A percentile compares a stretch with the other conserved stretches of the same genome.
Evolutionary conservation across 2,888 invertebrate species (phyloP).

Genomic region (Eulithis prunata): DNA sequence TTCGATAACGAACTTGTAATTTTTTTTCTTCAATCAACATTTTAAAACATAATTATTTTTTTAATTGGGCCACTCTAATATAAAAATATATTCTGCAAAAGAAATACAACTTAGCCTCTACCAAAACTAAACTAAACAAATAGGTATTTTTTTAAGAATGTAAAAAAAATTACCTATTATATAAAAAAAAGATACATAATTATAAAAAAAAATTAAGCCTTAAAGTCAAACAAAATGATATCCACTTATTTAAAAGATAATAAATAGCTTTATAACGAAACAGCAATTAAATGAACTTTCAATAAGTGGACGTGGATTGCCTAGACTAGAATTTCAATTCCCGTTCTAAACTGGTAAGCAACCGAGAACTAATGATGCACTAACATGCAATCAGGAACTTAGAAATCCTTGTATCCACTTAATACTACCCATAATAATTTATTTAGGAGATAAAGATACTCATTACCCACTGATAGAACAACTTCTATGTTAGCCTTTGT

Average conservation of each 20-base stretch:
- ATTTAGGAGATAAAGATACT: conserved; percentile 19
- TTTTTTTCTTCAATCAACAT: conserved; percentile 35
- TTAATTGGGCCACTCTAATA: background rate
- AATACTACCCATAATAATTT: conserved; percentile 15
- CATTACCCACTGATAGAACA: conserved; percentile 13
- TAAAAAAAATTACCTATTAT: too few relatives aligned
- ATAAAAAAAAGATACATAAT: too few relatives aligned
- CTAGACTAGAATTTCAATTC: conserved; percentile 66
- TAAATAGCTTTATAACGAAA: background rate
- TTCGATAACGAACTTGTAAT: conserved; percentile 35
- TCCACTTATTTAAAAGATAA: background rate
- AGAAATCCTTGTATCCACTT: conserved; percentile 17
- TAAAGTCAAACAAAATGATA: background rate
- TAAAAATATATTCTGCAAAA: too few relatives aligned
- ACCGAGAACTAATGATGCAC: conserved; percentile 60
- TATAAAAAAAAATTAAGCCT: background rate
- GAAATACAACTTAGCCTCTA: too few relatives aligned
- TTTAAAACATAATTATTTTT: conserved; percentile 10
- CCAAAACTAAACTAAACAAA: too few relatives aligned
- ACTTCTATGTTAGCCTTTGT: conserved; percentile 3
- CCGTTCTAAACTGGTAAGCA: conserved; percentile 56
- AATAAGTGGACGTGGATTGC: conserved; percentile 28
- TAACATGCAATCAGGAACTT: conserved; percentile 59
- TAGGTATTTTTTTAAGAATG: too few relatives aligned
- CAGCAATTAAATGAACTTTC: conserved; percentile 16